These are phyloP conservation scores for Steromphala cineraria DNA, from an alignment of 2,888 invertebrate species.

Conservation along the genomic window DNA sequence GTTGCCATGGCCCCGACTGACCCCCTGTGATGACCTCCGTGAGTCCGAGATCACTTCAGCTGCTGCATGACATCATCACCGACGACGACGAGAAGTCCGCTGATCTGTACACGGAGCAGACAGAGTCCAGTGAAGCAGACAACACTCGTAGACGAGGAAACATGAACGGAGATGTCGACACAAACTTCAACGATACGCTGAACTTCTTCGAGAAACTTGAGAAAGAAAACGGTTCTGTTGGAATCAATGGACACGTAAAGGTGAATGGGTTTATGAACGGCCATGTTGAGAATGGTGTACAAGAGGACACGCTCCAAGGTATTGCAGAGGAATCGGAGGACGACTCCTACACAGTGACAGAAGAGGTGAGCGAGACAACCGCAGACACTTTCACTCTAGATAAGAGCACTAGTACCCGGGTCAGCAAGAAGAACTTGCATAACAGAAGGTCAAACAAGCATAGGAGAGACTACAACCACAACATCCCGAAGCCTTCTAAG, in stretches of 20 bases:
- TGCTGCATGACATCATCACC: neutral
- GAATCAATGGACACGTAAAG: neutral
- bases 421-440: neutral
- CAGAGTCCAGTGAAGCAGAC: neutral
- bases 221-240: neutral
- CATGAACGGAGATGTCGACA: neutral
- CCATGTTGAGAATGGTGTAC: neutral
- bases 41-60: neutral
- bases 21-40: neutral
- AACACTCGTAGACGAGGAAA: neutral
- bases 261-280: neutral
- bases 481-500: neutral
- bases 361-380: neutral
- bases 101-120: neutral
- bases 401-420: neutral
- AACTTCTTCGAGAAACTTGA: neutral
- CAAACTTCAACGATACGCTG: neutral
- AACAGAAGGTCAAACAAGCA: neutral
- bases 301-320: neutral
- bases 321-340: slow-evolving; percentile 1
- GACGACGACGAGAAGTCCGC: neutral
- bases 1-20: neutral
- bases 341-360: neutral
- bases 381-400: neutral
- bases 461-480: neutral